These are phyloP conservation scores for Drosophila nasuta DNA, from an alignment of 1,140 invertebrate genomes.

Conservation along the genomic window DNA sequence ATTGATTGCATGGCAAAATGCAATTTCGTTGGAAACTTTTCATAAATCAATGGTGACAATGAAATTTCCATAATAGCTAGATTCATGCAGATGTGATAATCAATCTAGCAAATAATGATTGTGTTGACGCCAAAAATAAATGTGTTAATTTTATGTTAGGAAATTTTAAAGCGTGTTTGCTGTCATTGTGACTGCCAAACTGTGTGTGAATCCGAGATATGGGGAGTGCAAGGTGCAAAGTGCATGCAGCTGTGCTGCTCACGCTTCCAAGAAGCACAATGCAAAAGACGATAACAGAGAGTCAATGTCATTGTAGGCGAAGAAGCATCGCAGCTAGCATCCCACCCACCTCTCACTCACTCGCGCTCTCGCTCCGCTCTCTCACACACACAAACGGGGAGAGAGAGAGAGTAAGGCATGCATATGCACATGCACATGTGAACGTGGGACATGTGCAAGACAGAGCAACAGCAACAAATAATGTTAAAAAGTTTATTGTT, in stretches of 20 bases:
- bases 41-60: too few species aligned
- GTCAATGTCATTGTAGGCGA: conserved; percentile 55
- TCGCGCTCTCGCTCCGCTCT: not conserved
- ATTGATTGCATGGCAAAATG: too few species aligned
- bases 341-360: conserved; percentile 7
- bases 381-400: not conserved
- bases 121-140: conserved; percentile 13
- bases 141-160: conserved; percentile 16
- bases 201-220: too few species aligned
- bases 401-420: conserved; percentile 37
- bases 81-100: not conserved
- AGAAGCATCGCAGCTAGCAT: conserved; percentile 2
- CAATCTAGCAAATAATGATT: not conserved
- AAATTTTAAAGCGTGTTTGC: not conserved
- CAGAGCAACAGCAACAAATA: not conserved
- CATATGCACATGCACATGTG: conserved; percentile 61
- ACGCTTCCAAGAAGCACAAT: conserved; percentile 24
- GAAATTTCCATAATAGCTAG: too few species aligned
- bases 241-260: conserved; percentile 7
- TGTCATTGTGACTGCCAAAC: conserved; percentile 1
- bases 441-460: not conserved
- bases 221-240: conserved; percentile 44
- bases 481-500: conserved; percentile 15
- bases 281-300: conserved; percentile 29
- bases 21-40: too few species aligned